These are phyloP conservation scores for Peromyscus maniculatus DNA, from an alignment of 2,113 vertebrate genomes.

Conservation along the genomic window DNA sequence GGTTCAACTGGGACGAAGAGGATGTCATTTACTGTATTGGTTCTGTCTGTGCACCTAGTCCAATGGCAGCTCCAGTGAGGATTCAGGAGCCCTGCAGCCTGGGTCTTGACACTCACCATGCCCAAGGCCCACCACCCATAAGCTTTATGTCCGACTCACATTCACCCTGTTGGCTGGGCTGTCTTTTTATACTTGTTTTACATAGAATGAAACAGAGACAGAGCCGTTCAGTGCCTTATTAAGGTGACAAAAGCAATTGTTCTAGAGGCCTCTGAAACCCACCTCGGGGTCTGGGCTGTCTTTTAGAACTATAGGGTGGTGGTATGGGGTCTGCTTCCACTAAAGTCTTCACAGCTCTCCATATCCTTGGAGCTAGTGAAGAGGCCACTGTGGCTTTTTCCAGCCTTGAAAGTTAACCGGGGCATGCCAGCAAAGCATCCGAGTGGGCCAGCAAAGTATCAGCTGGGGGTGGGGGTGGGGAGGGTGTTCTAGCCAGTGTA, in stretches of 20 bases:
- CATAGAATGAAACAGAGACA: conserved; percentile 3
- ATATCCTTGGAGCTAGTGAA: rapidly evolving
- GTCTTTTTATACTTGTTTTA: conserved; percentile 18
- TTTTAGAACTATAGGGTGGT: background rate
- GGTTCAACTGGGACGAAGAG: background rate
- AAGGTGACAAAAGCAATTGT: conserved; percentile 26
- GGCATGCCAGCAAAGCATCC: background rate
- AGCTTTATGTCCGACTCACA: background rate
- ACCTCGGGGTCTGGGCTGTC: background rate
- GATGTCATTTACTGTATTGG: background rate
- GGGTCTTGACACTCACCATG: rapidly evolving
- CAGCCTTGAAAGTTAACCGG: background rate
- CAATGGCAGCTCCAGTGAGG: background rate
- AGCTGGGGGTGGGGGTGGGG: background rate
- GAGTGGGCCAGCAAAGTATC: background rate
- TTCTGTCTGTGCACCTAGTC: background rate
- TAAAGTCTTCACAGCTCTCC: background rate
- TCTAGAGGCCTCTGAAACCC: conserved; percentile 4
- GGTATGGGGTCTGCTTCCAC: background rate
- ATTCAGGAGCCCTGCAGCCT: background rate
- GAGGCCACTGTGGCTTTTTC: background rate
- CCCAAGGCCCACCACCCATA: background rate
- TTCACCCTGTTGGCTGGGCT: background rate
- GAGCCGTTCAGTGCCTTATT: background rate
- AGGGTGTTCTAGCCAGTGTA: background rate